phyloP scores from a whole-genome alignment of 2,113 vertebrate species.

The Seriola rivoliana region DNA sequence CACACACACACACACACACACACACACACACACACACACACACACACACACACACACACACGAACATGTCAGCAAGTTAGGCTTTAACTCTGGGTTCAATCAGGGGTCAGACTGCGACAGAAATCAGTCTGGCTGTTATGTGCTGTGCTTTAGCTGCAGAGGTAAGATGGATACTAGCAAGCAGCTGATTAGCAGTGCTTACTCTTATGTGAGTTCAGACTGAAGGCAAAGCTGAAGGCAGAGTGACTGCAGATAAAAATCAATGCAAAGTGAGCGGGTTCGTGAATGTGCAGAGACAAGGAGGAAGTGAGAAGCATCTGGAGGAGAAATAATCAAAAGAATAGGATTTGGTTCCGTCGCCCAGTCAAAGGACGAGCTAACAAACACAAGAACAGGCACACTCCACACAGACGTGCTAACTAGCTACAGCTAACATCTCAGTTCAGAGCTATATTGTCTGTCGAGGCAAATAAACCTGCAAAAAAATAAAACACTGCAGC shows the following conservation, averaged over 20 bases:
- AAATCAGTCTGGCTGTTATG: constrained; percentile 8
- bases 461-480: neutral
- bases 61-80: neutral
- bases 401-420: no score
- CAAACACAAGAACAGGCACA: no score
- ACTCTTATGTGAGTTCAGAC: constrained; percentile 15
- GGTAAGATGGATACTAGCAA: neutral
- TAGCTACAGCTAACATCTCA: no score
- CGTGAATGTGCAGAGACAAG: neutral
- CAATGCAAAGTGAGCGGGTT: neutral
- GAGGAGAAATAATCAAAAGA: neutral
- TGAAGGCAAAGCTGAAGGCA: neutral
- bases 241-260: neutral
- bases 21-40: neutral
- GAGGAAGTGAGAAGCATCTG: neutral
- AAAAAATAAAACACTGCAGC: neutral
- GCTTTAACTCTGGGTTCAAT: neutral
- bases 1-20: neutral
- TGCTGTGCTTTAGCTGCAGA: neutral
- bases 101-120: constrained; percentile 17
- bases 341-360: neutral
- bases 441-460: neutral
- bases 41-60: neutral
- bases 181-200: neutral
- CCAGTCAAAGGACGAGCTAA: no score